Base-by-base conservation (phyloP, 2,888 invertebrate species). In the Allygus modestus region DNA sequence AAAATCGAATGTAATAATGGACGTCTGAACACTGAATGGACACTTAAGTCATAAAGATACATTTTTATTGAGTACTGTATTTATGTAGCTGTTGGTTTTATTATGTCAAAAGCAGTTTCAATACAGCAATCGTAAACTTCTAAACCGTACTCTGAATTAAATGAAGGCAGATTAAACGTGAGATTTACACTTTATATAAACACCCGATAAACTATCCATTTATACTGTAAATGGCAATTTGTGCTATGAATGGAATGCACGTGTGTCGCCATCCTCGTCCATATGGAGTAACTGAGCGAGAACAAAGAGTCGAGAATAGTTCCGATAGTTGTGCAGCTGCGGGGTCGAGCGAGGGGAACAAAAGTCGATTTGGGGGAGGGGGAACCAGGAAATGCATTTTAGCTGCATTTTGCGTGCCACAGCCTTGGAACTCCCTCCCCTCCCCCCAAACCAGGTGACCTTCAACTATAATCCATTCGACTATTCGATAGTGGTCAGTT, bases 331-430 rank as follows among this genome's bases (percentile, higher is more conserved):
- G 73, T 73, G 73, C 73, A 73, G 73, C 73, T 73, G 73, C 73
- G 37, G 37, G 37, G 33, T 33, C 69, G 20, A n/a, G 33, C 23
- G 73, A 73, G 73, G 41, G 73, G 73, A 37, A 43, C 73, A 37
- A 69, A 69, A 20, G 69, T 69, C 69, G 69, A 69, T 69, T 69
- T 37, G 73, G 73, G 51, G 77, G 77, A 51, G 28, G 77, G 77
- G 77, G 77, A 77, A 77, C 77, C 77, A 46, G 77, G 77, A 77
- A 77, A 77, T 77, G 77, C 77, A 77, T 77, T 77, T 77, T 77
- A 77, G 77, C 51, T 77, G 46, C 46, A 51, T 77, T 77, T 77
- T 51, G 77, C 73, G 73, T 73, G 73, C 73, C 41, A 15, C 20
- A 41, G 20, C 77, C 51, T 77, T 46, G 77, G 37, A 51, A 1